Conservation (phyloP, 2,797 vertebrate species). For the Lepidocolaptes lacrymiger region DNA sequence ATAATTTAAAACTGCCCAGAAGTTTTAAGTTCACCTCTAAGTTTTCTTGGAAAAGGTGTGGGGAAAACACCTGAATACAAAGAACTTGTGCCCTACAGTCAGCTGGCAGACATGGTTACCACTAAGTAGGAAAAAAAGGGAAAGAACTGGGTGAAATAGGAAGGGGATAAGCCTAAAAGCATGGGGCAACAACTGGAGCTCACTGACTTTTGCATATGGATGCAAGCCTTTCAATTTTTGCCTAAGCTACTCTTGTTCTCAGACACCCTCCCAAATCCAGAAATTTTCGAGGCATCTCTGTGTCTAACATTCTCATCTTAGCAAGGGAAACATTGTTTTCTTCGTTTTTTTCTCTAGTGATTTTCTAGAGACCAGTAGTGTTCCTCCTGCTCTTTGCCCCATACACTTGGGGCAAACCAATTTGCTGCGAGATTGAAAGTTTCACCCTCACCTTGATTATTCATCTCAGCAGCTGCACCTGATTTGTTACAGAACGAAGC, state of each 20-base stretch:
- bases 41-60: background rate
- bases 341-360: background rate
- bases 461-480: background rate
- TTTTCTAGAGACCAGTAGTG: background rate
- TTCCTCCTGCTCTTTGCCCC: background rate
- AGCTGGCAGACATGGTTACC: background rate
- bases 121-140: background rate
- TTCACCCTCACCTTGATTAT: background rate
- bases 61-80: background rate
- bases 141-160: background rate
- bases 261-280: background rate
- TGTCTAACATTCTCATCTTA: background rate
- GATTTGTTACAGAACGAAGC: constrained; percentile 4
- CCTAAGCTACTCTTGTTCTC: background rate
- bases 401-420: background rate
- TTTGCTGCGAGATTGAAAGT: background rate
- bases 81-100: background rate
- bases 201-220: background rate
- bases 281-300: background rate
- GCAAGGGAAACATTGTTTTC: background rate
- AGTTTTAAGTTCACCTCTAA: background rate
- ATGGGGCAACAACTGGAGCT: background rate
- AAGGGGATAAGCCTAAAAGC: background rate
- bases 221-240: background rate
- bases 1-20: background rate